Evolutionary conservation across 1,140 invertebrate species (phyloP).

Genomic region (Drosophila ironensis): DNA sequence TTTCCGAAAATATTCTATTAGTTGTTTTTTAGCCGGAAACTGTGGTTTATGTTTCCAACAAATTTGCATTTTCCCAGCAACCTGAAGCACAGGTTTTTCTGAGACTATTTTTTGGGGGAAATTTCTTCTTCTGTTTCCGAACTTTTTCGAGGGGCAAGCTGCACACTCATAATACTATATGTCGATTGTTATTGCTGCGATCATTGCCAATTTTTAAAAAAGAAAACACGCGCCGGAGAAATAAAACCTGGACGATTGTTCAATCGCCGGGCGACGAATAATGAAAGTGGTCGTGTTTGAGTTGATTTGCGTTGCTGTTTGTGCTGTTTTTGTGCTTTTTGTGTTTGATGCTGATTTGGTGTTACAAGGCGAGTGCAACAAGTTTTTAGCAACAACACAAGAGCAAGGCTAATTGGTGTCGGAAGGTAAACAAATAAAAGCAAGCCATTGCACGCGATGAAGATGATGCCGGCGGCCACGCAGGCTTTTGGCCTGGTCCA

Average conservation of each 20-base stretch:
- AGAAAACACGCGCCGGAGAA: constrained; percentile 2
- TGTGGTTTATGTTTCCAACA: too few relatives aligned
- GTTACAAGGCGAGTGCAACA: constrained; percentile 11
- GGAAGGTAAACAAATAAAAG: constrained; percentile 7
- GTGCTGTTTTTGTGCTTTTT: neutral
- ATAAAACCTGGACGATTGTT: constrained; percentile 37
- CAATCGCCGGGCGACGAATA: constrained; percentile 52
- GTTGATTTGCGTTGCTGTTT: too few relatives aligned
- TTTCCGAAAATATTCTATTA: constrained; percentile 4
- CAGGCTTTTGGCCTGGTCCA: constrained; percentile 12
- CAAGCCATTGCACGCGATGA: neutral
- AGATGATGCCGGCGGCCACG: constrained; percentile 1
- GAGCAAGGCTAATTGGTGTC: constrained; percentile 1
- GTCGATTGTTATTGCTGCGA: too few relatives aligned
- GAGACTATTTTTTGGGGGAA: neutral
- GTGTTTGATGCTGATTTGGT: neutral
- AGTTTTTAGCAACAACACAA: constrained; percentile 31
- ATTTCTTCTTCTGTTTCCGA: too few relatives aligned
- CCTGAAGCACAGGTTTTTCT: neutral
- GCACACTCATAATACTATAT: too few relatives aligned
- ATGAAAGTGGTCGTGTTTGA: constrained; percentile 53
- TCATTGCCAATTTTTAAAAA: too few relatives aligned
- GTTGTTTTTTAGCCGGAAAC: constrained; percentile 3
- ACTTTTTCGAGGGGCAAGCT: constrained; percentile 35
- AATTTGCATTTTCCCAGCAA: neutral